Evolutionary conservation across 2,888 invertebrate genomes (phyloP), one percentile per base, ranked within the genome.

Genomic region (Fragum whitleyi): DNA sequence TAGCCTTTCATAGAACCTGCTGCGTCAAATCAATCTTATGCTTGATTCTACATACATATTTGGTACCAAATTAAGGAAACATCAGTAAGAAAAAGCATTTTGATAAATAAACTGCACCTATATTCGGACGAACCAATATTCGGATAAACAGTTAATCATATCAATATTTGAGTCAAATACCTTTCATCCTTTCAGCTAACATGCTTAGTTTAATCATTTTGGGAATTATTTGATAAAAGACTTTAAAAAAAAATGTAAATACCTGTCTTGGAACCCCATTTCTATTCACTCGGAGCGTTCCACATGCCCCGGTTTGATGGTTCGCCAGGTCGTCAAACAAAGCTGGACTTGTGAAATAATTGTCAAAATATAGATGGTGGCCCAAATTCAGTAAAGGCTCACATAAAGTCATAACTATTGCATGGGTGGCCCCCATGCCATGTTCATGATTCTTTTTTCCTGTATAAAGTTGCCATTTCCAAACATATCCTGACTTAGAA

Each of bases 391-490:
- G 21, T 23, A 71, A 32, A 16, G 70, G 77, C 1, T 7, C 61
- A n/a, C 5, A 16, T 29, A 77, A 23, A n/a, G 19, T 26, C 21
- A 21, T 65, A 26, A 74, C 74, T 23, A 74, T 62, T 28, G 6
- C 28, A 21, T 65, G 65, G 16, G 47, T 32, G n/a, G 42, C 28
- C 36, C 26, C 32, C 19, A 16, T 39, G 29, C 42, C 39, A 16
- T 32, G n/a, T 14, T 28, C 32, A 26, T 28, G 32, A 32, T 32
- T 16, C 36, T 62, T 28, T 61, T 73, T 78, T 5, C 78, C 78
- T 32, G 78, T 78, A 51, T 79, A 79, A 0, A 79, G 5, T 1
- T 59, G 3, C 71, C 71, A 79, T 19, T 72, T 75, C 16, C n/a
- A 72, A 2, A 76, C 55, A 57, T 76, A 76, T 7, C 72, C 72